These are phyloP conservation scores for Orestias chungarensis DNA, from an alignment of 2,797 vertebrate genomes.

Conservation along the genomic window DNA sequence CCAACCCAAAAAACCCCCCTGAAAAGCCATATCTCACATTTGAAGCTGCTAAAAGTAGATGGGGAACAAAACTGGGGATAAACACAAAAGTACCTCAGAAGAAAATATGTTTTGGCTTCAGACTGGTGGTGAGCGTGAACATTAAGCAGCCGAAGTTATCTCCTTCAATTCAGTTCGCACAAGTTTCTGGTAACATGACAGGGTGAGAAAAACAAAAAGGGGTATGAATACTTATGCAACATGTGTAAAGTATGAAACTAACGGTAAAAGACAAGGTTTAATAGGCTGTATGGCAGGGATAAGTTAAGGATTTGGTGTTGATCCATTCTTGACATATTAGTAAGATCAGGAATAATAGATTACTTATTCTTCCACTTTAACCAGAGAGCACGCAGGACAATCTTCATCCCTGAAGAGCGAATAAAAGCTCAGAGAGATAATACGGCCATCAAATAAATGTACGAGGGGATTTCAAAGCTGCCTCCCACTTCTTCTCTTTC, in stretches of 20 bases:
- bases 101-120: background rate
- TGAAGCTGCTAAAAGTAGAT: background rate
- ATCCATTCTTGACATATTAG: conserved; percentile 39
- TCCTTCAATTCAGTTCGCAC: background rate
- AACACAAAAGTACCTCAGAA: background rate
- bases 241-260: too few relatives aligned
- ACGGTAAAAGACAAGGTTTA: conserved; percentile 25
- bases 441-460: conserved; percentile 31
- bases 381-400: conserved; percentile 29
- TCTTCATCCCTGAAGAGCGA: conserved; percentile 37
- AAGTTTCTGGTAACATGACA: background rate
- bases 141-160: too few relatives aligned
- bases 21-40: too few relatives aligned
- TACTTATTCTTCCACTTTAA: conserved; percentile 20
- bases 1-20: too few relatives aligned
- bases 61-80: background rate
- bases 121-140: too few relatives aligned
- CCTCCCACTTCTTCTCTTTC: conserved; percentile 43
- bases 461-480: conserved; percentile 46
- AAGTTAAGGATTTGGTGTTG: conserved; percentile 25
- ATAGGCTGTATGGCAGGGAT: conserved; percentile 29
- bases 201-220: background rate
- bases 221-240: background rate
- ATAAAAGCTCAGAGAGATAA: conserved; percentile 43
- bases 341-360: conserved; percentile 9